phyloP scores from a whole-genome alignment of 2,797 vertebrate genomes.

The Chaunax sp. region DNA sequence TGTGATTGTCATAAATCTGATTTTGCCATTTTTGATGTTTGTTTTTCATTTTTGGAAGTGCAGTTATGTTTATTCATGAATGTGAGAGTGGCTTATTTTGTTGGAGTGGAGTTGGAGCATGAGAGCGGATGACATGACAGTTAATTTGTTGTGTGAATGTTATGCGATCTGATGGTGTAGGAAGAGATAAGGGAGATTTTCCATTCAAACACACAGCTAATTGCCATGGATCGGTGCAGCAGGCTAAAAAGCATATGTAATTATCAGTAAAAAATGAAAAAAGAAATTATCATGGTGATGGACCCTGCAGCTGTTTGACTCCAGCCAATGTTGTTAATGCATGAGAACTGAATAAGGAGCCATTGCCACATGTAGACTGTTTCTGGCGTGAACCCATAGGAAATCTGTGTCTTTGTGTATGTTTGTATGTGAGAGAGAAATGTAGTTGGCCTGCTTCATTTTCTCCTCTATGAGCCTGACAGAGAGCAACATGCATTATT shows the following conservation, averaged over 20 bases:
- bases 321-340: conserved; percentile 11
- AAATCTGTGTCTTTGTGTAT: conserved; percentile 12
- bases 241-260: conserved; percentile 19
- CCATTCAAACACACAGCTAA: not conserved
- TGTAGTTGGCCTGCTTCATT: conserved; percentile 12
- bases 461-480: conserved; percentile 18
- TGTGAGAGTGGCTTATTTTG: not conserved
- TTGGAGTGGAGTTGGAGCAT: conserved; percentile 2
- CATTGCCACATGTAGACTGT: conserved; percentile 6
- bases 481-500: conserved; percentile 1
- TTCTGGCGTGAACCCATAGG: conserved; percentile 27
- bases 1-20: not conserved
- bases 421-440: not conserved
- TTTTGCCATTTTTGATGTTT: not conserved
- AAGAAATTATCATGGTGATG: conserved; percentile 20
- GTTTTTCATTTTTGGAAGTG: not conserved
- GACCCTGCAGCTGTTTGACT: conserved; percentile 17
- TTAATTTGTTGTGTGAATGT: conserved; percentile 7
- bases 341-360: conserved; percentile 22
- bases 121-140: not conserved
- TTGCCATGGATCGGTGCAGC: not conserved
- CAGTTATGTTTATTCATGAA: conserved; percentile 19
- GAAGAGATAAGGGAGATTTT: conserved; percentile 1
- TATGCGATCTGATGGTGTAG: not conserved
- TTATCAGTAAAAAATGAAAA: conserved; percentile 15